Evolutionary conservation across 2,888 invertebrate species (phyloP), one percentile per base, ranked within the genome.

Genomic region (Julus scandinavius): DNA sequence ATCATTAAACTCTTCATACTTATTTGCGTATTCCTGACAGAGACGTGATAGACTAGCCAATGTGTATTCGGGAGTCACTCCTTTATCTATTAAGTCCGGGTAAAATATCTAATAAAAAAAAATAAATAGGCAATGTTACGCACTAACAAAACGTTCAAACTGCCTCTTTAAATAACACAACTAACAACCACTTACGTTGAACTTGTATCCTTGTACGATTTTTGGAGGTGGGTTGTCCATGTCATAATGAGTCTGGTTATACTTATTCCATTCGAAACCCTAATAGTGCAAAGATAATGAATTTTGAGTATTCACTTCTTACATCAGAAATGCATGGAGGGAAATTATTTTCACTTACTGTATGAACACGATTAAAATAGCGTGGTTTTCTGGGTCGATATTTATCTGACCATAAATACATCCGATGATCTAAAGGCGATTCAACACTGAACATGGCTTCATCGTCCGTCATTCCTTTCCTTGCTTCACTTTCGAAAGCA

Each of bases 231-330:
- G 99, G 93, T 99, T 99, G 93, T 99, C 99, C 96, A 99, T 98
- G 92, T 99, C 99, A 93, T 99, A 99, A 93, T 99, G 99, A 1
- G 99, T 99, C 93, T 99, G 99, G 93, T 99, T 99, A 93, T 99
- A 99, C 93, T 99, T 99, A 93, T 99, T 99, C 99, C 99, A 99
- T 92, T 99, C 99, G 93, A 99, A 99, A 20, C 99, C 99, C 97
- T 88, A 97, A 94, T 72, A 90, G 90, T 88, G 89, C 63, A 86
- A 41, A 29, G 87, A 45, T 88, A 72, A 58, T 9, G 5, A 0
- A 29, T 38, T 58, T 87, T 85, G 87, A 87, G 7, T 15, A 15
- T 85, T 40, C 45, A 6, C 6, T 38, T 17, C 20, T 13, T 29
- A 41, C 6, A 41, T 2, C 85, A 85, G 49, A 85, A 85, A n/a